These are phyloP conservation scores for Mormyrus lacerda DNA, from an alignment of 2,113 vertebrate species.

Conservation along the genomic window DNA sequence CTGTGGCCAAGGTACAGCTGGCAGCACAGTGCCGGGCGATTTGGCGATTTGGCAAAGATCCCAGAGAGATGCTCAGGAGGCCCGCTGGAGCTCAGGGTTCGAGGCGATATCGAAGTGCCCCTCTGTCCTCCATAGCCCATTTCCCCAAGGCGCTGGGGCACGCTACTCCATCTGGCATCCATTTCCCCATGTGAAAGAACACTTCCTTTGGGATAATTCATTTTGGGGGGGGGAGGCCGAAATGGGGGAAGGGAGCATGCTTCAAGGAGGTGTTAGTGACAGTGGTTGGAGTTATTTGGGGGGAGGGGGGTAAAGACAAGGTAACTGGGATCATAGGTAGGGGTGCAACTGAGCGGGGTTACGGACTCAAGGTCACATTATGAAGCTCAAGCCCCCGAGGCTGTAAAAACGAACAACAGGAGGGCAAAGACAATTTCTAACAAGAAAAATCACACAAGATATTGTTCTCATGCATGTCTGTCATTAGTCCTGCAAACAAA, in stretches of 20 bases:
- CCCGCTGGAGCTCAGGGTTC: background rate
- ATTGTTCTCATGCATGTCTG: background rate
- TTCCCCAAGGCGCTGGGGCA: slow-evolving; percentile 54
- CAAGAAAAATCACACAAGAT: background rate
- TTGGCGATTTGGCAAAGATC: background rate
- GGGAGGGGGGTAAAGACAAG: slow-evolving; percentile 27
- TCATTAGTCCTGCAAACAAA: background rate
- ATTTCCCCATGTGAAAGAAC: slow-evolving; percentile 59
- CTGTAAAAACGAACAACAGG: background rate
- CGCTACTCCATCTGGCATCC: slow-evolving; percentile 60
- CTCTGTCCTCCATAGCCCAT: slow-evolving; percentile 42
- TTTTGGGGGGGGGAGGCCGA: slow-evolving; percentile 29
- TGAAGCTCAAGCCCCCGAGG: background rate
- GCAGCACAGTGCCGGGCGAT: background rate
- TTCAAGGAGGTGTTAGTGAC: slow-evolving; percentile 34
- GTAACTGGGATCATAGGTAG: slow-evolving; percentile 6
- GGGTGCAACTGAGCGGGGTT: background rate
- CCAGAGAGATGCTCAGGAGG: background rate
- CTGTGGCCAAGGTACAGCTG: background rate
- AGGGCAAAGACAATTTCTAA: background rate
- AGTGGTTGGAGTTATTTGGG: slow-evolving; percentile 32
- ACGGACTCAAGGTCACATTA: background rate
- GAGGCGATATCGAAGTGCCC: background rate
- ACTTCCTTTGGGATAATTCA: slow-evolving; percentile 66
- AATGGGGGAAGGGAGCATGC: slow-evolving; percentile 6